Percentiles rank a stretch among this genome's conserved stretches.
Evolutionary conservation across 2,888 invertebrate genomes (phyloP).

Genomic region (Chloroclysta siterata): DNA sequence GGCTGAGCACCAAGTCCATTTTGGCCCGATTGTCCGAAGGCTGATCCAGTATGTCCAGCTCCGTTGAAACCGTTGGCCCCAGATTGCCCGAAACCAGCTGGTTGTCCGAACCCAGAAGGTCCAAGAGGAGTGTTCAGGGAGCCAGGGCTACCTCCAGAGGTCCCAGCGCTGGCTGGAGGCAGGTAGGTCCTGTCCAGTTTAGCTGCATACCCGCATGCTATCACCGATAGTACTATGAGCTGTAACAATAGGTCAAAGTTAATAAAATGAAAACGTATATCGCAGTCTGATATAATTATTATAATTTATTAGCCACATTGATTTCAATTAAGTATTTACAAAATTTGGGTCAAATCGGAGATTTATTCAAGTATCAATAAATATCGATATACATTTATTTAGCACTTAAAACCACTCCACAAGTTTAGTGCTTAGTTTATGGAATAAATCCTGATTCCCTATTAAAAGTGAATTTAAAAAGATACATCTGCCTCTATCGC

Average conservation of each 20-base stretch:
- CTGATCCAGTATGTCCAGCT: conserved; percentile 24
- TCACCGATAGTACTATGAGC: conserved; percentile 69
- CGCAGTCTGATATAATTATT: too few species aligned
- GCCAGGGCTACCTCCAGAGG: conserved; percentile 76
- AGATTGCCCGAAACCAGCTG: conserved; percentile 41
- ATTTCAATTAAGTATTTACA: too few species aligned
- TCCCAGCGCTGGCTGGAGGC: conserved; percentile 71
- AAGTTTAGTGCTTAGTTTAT: too few species aligned
- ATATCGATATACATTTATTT: too few species aligned
- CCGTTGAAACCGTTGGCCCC: conserved; percentile 22
- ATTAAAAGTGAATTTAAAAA: background rate
- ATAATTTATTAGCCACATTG: too few species aligned
- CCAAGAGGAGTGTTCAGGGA: conserved; percentile 64
- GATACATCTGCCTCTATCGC: background rate
- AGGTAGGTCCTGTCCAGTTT: conserved; percentile 77
- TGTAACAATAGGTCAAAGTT: conserved; percentile 54
- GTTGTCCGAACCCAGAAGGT: conserved; percentile 35
- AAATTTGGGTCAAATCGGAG: too few species aligned
- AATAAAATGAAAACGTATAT: background rate
- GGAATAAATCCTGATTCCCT: too few species aligned
- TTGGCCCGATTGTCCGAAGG: conserved; percentile 29
- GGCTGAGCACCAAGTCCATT: conserved; percentile 36
- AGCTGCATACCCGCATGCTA: conserved; percentile 74
- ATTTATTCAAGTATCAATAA: too few species aligned
- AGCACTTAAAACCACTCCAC: too few species aligned